Evolutionary conservation across 1,140 invertebrate species (phyloP), one percentile per base, ranked within the genome.

Genomic region (Pogonomyrmex barbatus): DNA sequence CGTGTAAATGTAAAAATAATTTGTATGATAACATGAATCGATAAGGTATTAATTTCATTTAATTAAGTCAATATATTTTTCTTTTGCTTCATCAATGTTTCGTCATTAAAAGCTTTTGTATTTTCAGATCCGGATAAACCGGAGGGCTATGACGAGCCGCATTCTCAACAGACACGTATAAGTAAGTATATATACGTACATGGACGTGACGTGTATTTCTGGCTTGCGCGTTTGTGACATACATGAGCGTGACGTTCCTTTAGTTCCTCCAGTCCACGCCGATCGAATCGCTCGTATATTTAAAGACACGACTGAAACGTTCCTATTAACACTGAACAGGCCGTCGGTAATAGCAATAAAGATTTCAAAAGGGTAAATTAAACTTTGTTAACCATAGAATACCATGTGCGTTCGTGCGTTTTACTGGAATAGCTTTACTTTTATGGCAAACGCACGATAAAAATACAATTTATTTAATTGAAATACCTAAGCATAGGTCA

Each of bases 161-260:
- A 93, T 88, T 94, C 94, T 76, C 94, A 95, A 73, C 94, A 94
- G 78, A 95, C 94, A 8, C 93, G 92, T 56, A 93, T 94, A 92
- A 95, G 94, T 95, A 93, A 94, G 94, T 91, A 82, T 52, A 67
- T 62, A 87, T 24, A 78, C n/a, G 17, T 10, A 24, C n/a, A 4
- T 33, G 70, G 52, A 75, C 77, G 47, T 63, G 47, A 50, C 39
- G 65, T 36, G 71, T 90, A 90, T 90, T 89, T 89, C 50, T 33
- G 52, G 76, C 73, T 14, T 4, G 56, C 45, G 12, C 45, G 77
- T 33, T 81, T 87, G 12, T 73, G 79, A 47, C 67, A 76, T 50
- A 10, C 39, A 62, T 45, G 14, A 86, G 50, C 84, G 71, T 86
- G 63, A 79, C 63, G 58, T 47, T 67, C 50, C 50, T 77, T 78